These are phyloP conservation scores for Lasioglossum figueresi DNA, from an alignment of 2,888 invertebrate genomes.

Conservation along the genomic window DNA sequence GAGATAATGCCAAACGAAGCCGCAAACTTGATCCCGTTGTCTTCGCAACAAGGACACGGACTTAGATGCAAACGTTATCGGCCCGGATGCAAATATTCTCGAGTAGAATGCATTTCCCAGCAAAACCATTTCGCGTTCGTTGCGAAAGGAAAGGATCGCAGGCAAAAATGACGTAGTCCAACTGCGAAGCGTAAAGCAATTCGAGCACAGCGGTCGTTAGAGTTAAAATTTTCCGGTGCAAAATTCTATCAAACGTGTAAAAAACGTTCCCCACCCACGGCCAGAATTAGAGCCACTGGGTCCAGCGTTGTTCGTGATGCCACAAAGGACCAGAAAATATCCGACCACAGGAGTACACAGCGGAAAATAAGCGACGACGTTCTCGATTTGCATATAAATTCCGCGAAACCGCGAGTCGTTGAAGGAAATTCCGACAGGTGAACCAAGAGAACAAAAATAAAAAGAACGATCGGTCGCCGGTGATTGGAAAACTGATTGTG, in stretches of 20 bases:
- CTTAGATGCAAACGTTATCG: neutral
- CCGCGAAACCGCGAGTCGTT: neutral
- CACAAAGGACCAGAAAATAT: constrained; percentile 1
- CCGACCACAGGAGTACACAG: neutral
- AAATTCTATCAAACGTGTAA: neutral
- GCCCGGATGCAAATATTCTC: neutral
- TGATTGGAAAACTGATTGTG: constrained; percentile 11
- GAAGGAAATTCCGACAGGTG: neutral
- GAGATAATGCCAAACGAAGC: neutral
- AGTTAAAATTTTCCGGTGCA: neutral
- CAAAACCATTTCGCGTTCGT: neutral
- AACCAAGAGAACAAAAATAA: neutral
- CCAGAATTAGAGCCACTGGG: neutral
- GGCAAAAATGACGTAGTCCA: neutral
- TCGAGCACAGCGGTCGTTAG: neutral
- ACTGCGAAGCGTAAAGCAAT: neutral
- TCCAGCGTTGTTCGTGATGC: neutral
- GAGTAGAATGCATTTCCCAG: neutral
- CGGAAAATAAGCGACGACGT: neutral
- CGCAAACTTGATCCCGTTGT: neutral
- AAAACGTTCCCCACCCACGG: neutral
- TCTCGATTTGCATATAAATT: constrained; percentile 18
- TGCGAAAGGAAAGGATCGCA: neutral
- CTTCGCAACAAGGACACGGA: neutral
- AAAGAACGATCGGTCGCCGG: neutral